Conservation (phyloP, 2,113 vertebrate genomes). For the Zosterops lateralis region DNA sequence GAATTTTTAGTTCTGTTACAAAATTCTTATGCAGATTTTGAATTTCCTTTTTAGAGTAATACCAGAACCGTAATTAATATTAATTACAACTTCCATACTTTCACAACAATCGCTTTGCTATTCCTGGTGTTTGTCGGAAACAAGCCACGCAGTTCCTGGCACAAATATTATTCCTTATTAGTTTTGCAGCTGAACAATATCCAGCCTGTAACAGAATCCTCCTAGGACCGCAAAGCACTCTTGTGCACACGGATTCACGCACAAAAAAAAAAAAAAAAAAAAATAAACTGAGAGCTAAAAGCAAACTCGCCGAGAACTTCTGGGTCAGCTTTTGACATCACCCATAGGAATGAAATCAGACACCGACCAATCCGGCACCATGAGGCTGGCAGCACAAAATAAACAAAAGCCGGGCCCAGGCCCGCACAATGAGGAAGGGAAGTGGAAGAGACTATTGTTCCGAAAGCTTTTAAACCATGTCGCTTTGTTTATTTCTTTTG, state of each 20-base stretch:
- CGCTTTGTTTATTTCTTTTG: slow-evolving; percentile 55
- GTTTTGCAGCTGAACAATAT: slow-evolving; percentile 49
- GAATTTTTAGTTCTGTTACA: not conserved
- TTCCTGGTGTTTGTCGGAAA: slow-evolving; percentile 22
- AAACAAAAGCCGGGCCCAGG: slow-evolving; percentile 64
- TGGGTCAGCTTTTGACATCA: slow-evolving; percentile 69
- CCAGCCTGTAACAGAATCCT: slow-evolving; percentile 56
- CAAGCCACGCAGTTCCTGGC: slow-evolving; percentile 14
- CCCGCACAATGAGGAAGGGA: slow-evolving; percentile 56
- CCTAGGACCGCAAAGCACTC: slow-evolving; percentile 35
- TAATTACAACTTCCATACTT: slow-evolving; percentile 16
- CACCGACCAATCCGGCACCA: slow-evolving; percentile 58
- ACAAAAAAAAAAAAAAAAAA: slow-evolving; percentile 37
- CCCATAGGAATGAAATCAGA: slow-evolving; percentile 65
- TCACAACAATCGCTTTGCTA: not conserved
- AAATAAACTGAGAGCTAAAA: slow-evolving; percentile 42
- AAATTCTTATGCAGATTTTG: not conserved
- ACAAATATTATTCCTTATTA: slow-evolving; percentile 29
- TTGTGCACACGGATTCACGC: slow-evolving; percentile 40
- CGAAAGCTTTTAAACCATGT: slow-evolving; percentile 51
- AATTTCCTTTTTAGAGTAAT: not conserved
- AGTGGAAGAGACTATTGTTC: slow-evolving; percentile 67
- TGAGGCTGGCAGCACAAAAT: slow-evolving; percentile 57
- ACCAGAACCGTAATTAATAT: not conserved
- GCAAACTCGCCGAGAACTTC: slow-evolving; percentile 65